Evolutionary conservation across 1,140 invertebrate genomes (phyloP).

Genomic region (Drosophila triauraria): DNA sequence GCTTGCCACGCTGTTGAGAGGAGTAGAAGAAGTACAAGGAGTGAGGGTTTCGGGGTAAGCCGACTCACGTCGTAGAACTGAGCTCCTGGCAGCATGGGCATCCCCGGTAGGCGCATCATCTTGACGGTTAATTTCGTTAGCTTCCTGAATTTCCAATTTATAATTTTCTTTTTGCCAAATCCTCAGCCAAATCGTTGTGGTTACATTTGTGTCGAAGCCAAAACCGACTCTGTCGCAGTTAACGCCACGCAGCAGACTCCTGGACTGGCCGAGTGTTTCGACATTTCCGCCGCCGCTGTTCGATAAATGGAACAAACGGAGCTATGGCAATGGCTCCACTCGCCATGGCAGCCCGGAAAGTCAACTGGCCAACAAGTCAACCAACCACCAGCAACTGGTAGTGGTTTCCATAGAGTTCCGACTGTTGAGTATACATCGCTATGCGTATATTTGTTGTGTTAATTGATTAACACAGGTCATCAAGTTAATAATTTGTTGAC

Average conservation of each 20-base stretch:
- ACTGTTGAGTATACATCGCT: background rate
- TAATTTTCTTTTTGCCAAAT: conserved; percentile 15
- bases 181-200: conserved; percentile 27
- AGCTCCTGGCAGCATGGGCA: conserved; percentile 79
- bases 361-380: conserved; percentile 28
- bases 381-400: conserved; percentile 59
- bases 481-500: background rate
- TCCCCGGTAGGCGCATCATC: conserved; percentile 79
- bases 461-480: conserved; percentile 6
- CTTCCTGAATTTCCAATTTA: background rate
- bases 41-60: background rate
- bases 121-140: conserved; percentile 23
- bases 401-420: conserved; percentile 42
- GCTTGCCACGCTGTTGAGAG: conserved; percentile 86
- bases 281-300: conserved; percentile 60
- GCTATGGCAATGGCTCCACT: conserved; percentile 64
- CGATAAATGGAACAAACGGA: conserved; percentile 78
- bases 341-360: conserved; percentile 54
- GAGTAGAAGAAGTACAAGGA: background rate
- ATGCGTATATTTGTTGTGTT: conserved; percentile 8
- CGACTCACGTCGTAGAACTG: conserved; percentile 79
- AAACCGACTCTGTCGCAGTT: conserved; percentile 46
- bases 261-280: conserved; percentile 46
- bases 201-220: conserved; percentile 34
- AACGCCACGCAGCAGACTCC: conserved; percentile 43